These are phyloP conservation scores for Dolichoris vasculosae DNA, from an alignment of 1,140 invertebrate genomes.

Conservation along the genomic window DNA sequence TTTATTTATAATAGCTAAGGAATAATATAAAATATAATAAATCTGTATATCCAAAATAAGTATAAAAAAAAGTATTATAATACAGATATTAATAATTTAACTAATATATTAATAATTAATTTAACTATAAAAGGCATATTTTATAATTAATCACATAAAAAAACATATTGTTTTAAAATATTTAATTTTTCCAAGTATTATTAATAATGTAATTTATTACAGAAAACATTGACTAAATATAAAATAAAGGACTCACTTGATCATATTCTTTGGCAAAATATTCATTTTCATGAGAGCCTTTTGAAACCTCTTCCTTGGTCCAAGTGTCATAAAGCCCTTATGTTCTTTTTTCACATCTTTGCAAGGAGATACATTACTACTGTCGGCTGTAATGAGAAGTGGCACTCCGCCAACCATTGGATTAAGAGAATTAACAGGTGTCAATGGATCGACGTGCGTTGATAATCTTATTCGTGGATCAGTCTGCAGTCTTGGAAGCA, in stretches of 20 bases:
- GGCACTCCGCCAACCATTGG: constrained; percentile 68
- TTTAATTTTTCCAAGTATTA: not conserved
- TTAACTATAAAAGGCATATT: too few relatives aligned
- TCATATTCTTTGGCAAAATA: constrained; percentile 90
- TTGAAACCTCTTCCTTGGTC: constrained; percentile 87
- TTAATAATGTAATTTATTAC: not conserved
- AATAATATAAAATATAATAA: too few relatives aligned
- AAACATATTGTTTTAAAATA: too few relatives aligned
- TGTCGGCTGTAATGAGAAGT: constrained; percentile 62
- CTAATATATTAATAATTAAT: too few relatives aligned
- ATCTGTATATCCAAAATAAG: too few relatives aligned
- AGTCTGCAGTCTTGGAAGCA: constrained; percentile 77
- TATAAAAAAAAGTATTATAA: not conserved
- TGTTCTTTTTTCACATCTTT: constrained; percentile 82
- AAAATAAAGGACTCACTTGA: constrained; percentile 75
- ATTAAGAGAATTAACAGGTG: constrained; percentile 68
- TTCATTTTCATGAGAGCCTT: constrained; percentile 95
- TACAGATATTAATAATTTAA: too few relatives aligned
- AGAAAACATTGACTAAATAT: not conserved
- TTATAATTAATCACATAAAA: too few relatives aligned
- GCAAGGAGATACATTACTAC: constrained; percentile 69
- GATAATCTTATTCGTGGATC: constrained; percentile 80
- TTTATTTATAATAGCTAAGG: too few relatives aligned
- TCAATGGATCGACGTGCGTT: constrained; percentile 75
- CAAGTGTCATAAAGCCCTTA: constrained; percentile 91